Conservation (phyloP, 2,888 invertebrate genomes). For the Eristalis arbustorum region DNA sequence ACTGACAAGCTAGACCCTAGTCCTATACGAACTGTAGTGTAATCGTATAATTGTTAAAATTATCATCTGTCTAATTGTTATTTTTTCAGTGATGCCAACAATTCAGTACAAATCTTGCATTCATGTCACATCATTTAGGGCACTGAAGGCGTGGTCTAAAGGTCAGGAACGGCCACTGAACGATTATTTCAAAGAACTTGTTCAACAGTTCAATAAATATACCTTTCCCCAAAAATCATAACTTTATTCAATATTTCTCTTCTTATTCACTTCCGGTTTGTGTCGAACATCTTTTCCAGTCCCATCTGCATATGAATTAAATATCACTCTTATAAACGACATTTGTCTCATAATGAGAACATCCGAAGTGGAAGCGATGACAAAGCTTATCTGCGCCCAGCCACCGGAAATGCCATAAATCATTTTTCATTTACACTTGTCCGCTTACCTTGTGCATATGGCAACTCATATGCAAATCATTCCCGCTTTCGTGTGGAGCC, state of each 20-base stretch:
- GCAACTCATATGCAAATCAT: constrained; percentile 53
- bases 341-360: not conserved
- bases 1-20: too few species aligned
- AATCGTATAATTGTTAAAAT: too few species aligned
- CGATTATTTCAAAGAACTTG: too few species aligned
- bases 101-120: too few species aligned
- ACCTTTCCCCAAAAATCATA: too few species aligned
- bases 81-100: too few species aligned
- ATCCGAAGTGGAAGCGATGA: constrained; percentile 2
- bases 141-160: too few species aligned
- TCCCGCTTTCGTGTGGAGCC: not conserved
- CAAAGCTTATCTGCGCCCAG: constrained; percentile 6
- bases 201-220: too few species aligned
- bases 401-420: constrained; percentile 57
- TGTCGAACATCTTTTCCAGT: not conserved
- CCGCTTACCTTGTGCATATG: constrained; percentile 26
- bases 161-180: too few species aligned
- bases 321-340: not conserved
- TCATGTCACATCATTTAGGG: too few species aligned
- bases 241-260: not conserved
- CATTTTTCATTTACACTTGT: constrained; percentile 52
- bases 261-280: not conserved
- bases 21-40: too few species aligned
- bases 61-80: too few species aligned
- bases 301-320: not conserved